Evolutionary conservation across 2,888 invertebrate genomes (phyloP).

Genomic region (Magallana nippona): DNA sequence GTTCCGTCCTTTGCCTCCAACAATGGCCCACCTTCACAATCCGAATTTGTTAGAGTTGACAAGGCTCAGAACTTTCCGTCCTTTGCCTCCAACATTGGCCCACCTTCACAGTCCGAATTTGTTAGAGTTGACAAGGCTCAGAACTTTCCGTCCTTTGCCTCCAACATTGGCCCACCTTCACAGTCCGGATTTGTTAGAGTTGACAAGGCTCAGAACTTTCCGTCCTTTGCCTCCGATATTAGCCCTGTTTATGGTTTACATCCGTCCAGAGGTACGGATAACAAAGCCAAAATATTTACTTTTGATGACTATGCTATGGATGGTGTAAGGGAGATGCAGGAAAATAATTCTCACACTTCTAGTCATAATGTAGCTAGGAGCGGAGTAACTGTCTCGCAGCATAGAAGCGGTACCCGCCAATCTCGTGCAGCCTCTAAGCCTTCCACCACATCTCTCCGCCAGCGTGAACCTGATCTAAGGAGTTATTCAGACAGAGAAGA

Average conservation of each 20-base stretch:
- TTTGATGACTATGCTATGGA: not conserved
- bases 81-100: not conserved
- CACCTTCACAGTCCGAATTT: not conserved
- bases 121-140: not conserved
- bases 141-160: not conserved
- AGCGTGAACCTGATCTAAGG: not conserved
- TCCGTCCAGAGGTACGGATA: not conserved
- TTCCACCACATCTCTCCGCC: not conserved
- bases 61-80: conserved; percentile 3
- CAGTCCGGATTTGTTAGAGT: not conserved
- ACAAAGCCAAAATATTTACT: not conserved
- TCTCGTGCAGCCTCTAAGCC: not conserved
- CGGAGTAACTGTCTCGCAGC: not conserved
- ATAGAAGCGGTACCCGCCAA: not conserved
- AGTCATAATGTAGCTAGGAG: not conserved
- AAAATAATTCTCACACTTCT: not conserved
- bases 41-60: not conserved
- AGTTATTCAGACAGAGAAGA: not conserved
- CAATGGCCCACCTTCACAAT: not conserved
- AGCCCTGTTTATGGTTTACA: not conserved
- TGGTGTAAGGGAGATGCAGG: not conserved
- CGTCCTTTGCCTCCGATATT: not conserved
- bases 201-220: conserved; percentile 6
- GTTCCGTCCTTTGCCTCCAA: not conserved
- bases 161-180: not conserved